Evolutionary conservation across 1,140 invertebrate genomes (phyloP), one percentile per base, ranked within the genome.

Genomic region (Drosophila lini): DNA sequence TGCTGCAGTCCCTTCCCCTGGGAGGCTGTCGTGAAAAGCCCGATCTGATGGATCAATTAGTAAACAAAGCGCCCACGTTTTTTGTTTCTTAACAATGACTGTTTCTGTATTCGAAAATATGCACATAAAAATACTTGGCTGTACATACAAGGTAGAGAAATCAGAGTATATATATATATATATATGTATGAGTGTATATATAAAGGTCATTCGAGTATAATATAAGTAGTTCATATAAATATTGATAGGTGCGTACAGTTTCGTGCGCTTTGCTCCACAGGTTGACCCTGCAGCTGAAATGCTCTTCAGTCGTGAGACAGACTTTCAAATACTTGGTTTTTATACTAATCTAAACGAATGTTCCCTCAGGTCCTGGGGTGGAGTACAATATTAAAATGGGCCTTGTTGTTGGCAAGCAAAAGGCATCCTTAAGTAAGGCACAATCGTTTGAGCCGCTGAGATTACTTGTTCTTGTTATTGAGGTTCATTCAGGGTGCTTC

Each of bases 11-110:
- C 16, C 34, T 77, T 59, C 50, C 58, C 74, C 36, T 22, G 41
- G 42, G 55, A 58, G 38, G 28, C 19, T 19, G 25, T 10, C 19
- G 16, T 19, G 56, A 64, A 64, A 60, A 59, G 53, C 41, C 19
- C 19, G 25, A 34, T 13, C 36, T 32, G 47, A 53, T 62, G 15
- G 41, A 74, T 47, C 50, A 78, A 67, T 79, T 53, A 65, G 28
- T 36, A 57, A 47, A 74, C 50, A 80, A 80, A 53, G 42, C 19
- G n/a, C 10, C n/a, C 11, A 1, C 19, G 48, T 36, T 31, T 25
- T n/a, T 68, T 80, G 16, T 76, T 62, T 67, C 63, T 80, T 84
- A 85, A 81, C 59, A 86, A 85, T 82, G 69, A 88, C 80, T 88
- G 57, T 79, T 78, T 58, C 48, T 85, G 68, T 78, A 86, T 85